Evolutionary conservation across 1,140 invertebrate species (phyloP).

Genomic region (Aphaenogaster floridana): DNA sequence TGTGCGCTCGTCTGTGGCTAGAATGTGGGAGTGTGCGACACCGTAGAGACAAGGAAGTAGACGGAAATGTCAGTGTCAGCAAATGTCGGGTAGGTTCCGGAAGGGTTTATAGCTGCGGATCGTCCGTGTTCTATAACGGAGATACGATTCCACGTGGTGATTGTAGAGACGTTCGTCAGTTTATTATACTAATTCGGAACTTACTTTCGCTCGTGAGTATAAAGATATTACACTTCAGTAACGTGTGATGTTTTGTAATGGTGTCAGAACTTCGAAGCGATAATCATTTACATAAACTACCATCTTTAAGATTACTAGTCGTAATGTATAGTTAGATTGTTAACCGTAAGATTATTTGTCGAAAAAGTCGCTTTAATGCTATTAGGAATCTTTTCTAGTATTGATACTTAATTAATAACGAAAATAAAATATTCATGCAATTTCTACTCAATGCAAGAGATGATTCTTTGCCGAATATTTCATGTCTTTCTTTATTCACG

Average conservation of each 20-base stretch:
- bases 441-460: neutral
- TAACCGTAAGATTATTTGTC: neutral
- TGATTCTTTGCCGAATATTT: neutral
- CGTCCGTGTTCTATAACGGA: neutral
- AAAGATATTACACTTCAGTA: neutral
- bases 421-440: constrained; percentile 3
- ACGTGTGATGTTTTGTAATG: neutral
- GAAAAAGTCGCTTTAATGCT: neutral
- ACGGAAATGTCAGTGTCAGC: constrained; percentile 65
- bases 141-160: constrained; percentile 21
- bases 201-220: neutral
- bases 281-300: neutral
- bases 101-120: neutral
- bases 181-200: neutral
- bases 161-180: neutral
- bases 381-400: neutral
- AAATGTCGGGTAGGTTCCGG: neutral
- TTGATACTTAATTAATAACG: neutral
- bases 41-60: constrained; percentile 41
- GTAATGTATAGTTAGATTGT: neutral
- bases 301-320: neutral
- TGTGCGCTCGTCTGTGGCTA: constrained; percentile 13
- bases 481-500: neutral
- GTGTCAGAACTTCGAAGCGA: neutral
- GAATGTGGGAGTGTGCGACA: constrained; percentile 40